Evolutionary conservation across 2,888 invertebrate species (phyloP).

Genomic region (Nebria brevicollis): DNA sequence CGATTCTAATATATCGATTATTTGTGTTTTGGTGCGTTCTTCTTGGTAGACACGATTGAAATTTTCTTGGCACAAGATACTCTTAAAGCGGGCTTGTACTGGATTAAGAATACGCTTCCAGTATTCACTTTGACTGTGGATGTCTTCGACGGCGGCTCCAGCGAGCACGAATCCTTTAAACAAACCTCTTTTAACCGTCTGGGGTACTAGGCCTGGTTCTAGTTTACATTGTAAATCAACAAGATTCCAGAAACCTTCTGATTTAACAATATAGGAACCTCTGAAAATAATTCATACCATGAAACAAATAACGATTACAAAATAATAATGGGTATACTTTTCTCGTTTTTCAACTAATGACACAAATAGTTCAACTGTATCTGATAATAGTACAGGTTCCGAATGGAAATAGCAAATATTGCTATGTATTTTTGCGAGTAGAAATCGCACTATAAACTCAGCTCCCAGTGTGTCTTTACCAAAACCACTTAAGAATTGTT

Average conservation of each 20-base stretch:
- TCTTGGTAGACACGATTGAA: slow-evolving; percentile 69
- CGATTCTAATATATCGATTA: slow-evolving; percentile 80
- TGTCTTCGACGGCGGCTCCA: slow-evolving; percentile 64
- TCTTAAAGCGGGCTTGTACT: slow-evolving; percentile 66
- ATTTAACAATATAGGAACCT: slow-evolving; percentile 64
- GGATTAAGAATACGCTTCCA: slow-evolving; percentile 63
- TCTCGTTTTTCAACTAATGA: slow-evolving; percentile 42
- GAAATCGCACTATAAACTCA: slow-evolving; percentile 70
- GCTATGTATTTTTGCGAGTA: slow-evolving; percentile 72
- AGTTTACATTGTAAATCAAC: slow-evolving; percentile 66
- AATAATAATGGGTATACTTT: slow-evolving; percentile 31
- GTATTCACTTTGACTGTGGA: slow-evolving; percentile 55
- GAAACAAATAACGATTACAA: neutral
- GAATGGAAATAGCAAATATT: slow-evolving; percentile 71
- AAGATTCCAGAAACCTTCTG: slow-evolving; percentile 67
- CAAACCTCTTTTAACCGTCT: slow-evolving; percentile 71
- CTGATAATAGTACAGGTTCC: slow-evolving; percentile 71
- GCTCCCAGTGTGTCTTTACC: slow-evolving; percentile 75
- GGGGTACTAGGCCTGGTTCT: slow-evolving; percentile 67
- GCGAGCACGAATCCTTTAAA: slow-evolving; percentile 78
- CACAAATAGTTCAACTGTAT: slow-evolving; percentile 71
- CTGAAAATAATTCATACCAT: slow-evolving; percentile 19
- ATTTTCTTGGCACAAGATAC: slow-evolving; percentile 65
- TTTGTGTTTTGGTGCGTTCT: slow-evolving; percentile 72
- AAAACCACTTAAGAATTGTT: slow-evolving; percentile 70